Base-by-base conservation (phyloP, 2,113 vertebrate genomes). In the Struthio camelus region DNA sequence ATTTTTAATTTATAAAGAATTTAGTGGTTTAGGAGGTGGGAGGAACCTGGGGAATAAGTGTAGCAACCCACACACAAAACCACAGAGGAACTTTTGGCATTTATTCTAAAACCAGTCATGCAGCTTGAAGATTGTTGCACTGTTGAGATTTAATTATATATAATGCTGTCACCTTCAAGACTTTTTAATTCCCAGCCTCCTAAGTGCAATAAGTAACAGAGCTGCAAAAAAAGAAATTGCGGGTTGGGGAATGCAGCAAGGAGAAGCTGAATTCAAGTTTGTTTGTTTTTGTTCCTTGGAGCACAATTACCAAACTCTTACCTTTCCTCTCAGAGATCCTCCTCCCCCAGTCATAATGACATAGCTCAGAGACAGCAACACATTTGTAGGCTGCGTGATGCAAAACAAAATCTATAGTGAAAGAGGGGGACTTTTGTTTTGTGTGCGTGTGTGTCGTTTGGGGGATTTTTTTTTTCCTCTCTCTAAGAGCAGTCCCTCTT, bases 41-140 rank as follows among this genome's bases (percentile, higher is more conserved):
- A 97, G 79, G 85, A 96, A 97, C 93, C 93, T 95, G 65, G 95
- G 97, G 95, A 97, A 84, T 97, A 97, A 93, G 72, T 95, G 94
- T 69, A 97, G 80, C 94, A 98, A 97, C 91, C 91, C 90, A 96
- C 95, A 96, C 91, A 93, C 82, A 95, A 97, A 98, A 97, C 85
- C 92, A 90, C 92, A 97, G 69, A 95, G 90, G 67, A 96, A 95
- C 73, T 88, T 94, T 50, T 92, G 96, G 89, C 95, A 85, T 70
- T 81, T 94, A 27, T 80, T 96, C 84, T 77, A 97, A 97, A 97
- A 89, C 51, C 71, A 95, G 94, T 69, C 84, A 90, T 77, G 93
- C 84, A 96, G 81, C 87, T 90, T 70, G 15, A 91, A 96, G 92
- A 96, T 50, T 88, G 91, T 62, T 84, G 36, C 46, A 58, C 85